Evolutionary conservation across 2,797 vertebrate species (phyloP).

Genomic region (Lutjanus campechanus): DNA sequence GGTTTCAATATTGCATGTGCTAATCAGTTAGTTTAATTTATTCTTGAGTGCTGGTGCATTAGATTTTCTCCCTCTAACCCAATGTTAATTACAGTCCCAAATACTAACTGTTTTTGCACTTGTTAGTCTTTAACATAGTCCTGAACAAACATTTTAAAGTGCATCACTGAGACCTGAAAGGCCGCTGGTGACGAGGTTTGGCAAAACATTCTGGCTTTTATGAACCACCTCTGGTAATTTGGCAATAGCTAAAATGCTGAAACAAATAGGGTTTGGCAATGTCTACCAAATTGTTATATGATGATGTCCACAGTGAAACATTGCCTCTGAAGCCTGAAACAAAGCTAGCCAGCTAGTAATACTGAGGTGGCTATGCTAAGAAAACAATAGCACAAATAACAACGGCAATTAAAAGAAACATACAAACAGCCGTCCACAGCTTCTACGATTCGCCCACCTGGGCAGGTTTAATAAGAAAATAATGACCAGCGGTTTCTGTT

Average conservation of each 20-base stretch:
- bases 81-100: constrained; percentile 29
- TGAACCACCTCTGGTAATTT: constrained; percentile 22
- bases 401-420: too few relatives aligned
- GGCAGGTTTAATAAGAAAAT: too few relatives aligned
- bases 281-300: too few relatives aligned
- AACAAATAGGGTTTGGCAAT: too few relatives aligned
- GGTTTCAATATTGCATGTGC: constrained; percentile 32
- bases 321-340: too few relatives aligned
- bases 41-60: constrained; percentile 17
- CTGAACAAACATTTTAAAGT: constrained; percentile 24
- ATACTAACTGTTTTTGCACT: constrained; percentile 12
- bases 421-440: too few relatives aligned
- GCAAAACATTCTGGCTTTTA: constrained; percentile 4
- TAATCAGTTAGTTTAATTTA: constrained; percentile 36
- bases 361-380: too few relatives aligned
- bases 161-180: constrained; percentile 24
- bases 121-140: constrained; percentile 8
- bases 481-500: too few relatives aligned
- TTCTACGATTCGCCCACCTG: too few relatives aligned
- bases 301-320: too few relatives aligned
- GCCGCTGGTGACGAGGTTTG: not conserved
- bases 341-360: too few relatives aligned
- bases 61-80: not conserved
- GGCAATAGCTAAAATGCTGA: constrained; percentile 6
- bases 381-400: too few relatives aligned